A percentile compares a stretch with the other conserved stretches of the same genome.
These are phyloP conservation scores for Erpornis zantholeuca DNA, from an alignment of 2,113 vertebrate species.

Conservation along the genomic window DNA sequence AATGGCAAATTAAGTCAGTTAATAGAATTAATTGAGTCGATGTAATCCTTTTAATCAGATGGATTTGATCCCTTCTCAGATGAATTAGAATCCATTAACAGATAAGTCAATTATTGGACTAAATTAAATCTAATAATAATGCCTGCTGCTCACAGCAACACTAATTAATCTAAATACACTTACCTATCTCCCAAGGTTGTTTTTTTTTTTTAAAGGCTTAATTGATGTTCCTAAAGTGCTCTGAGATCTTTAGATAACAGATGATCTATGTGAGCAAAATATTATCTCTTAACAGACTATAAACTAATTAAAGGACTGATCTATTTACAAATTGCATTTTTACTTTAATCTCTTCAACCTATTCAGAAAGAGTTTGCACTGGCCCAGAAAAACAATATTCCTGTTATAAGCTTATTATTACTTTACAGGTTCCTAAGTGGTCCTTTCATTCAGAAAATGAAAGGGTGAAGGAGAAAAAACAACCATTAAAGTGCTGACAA, in stretches of 20 bases:
- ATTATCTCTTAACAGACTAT: conserved; percentile 55
- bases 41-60: conserved; percentile 63
- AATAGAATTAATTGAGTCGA: conserved; percentile 55
- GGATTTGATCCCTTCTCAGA: conserved; percentile 50
- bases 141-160: conserved; percentile 39
- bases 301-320: conserved; percentile 53
- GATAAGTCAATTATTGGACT: conserved; percentile 61
- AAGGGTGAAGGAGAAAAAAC: conserved; percentile 47
- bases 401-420: conserved; percentile 54
- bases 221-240: conserved; percentile 57
- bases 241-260: conserved; percentile 54
- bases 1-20: conserved; percentile 49
- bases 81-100: conserved; percentile 56
- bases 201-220: conserved; percentile 8
- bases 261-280: conserved; percentile 30
- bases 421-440: conserved; percentile 52
- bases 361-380: conserved; percentile 11
- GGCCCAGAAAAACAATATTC: conserved; percentile 44
- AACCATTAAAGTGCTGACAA: conserved; percentile 40
- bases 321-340: conserved; percentile 57
- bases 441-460: conserved; percentile 60
- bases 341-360: conserved; percentile 47
- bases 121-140: conserved; percentile 63
- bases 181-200: conserved; percentile 40
- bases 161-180: conserved; percentile 63